Evolutionary conservation across 2,113 vertebrate species (phyloP), one percentile per base, ranked within the genome.

Genomic region (Corvus cornix): DNA sequence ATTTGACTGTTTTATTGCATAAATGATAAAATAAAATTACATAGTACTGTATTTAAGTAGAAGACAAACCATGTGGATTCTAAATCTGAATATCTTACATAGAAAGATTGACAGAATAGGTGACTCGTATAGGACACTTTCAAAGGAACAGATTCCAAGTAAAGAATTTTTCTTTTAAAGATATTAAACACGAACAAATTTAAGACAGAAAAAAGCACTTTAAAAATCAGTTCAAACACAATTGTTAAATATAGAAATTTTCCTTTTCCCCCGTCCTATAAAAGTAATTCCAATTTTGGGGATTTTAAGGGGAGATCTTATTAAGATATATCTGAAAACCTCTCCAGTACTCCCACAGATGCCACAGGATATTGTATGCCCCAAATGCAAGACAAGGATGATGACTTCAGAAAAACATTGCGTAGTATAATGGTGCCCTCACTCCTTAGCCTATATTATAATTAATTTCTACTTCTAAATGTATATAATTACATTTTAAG

Each of bases 401-500:
- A 87, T 81, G 55, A 60, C 66, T 95, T 94, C 24, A 87, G 59
- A 90, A 89, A 95, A 89, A 27, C 53, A 44, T 53, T 91, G 20
- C 5, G 19, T 53, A 70, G 35, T 75, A 17, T 62, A 70, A 88
- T 86, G n/a, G n/a, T 95, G 94, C 72, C 94, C 88, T 96, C 55
- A 48, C 48, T 93, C 53, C 52, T 96, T 95, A 96, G 87, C 86
- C 60, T 87, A 43, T 56, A 76, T 95, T 94, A 86, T 52, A 41
- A 87, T 77, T 84, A 3, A 72, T 93, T 96, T 96, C 52, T 95
- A 90, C 93, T 92, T 97, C 76, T 96, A 95, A 91, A 93, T 84
- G 39, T 80, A 95, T 85, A 84, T 85, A 94, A 94, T 91, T 96
- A 80, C 69, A 97, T 96, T 96, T 93, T 92, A 96, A 97, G 70